Percentiles rank a stretch among this genome's conserved stretches.
Evolutionary conservation across 2,113 vertebrate genomes (phyloP).

Genomic region (Bungarus multicinctus): DNA sequence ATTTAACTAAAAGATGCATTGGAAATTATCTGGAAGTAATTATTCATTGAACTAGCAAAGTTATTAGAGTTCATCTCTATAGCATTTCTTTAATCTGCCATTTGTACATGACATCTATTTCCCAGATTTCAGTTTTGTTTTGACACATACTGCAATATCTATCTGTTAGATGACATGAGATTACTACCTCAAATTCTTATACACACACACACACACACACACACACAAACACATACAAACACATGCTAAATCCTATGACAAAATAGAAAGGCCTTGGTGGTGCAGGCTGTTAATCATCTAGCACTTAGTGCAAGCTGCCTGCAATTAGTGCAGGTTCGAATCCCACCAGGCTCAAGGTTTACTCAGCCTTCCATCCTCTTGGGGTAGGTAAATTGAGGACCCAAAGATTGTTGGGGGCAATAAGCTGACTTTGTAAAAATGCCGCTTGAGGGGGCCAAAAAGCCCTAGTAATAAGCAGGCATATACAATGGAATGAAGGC

Average conservation of each 20-base stretch:
- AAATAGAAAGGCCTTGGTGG: too few relatives aligned
- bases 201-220: neutral
- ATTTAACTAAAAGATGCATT: constrained; percentile 14
- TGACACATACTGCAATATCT: constrained; percentile 57
- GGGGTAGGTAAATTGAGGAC: too few relatives aligned
- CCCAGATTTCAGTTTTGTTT: constrained; percentile 58
- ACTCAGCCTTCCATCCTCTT: too few relatives aligned
- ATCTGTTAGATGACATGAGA: constrained; percentile 52
- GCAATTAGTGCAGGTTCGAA: too few relatives aligned
- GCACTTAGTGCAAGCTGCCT: too few relatives aligned
- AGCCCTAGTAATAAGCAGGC: too few relatives aligned
- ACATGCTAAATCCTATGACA: neutral
- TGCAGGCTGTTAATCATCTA: too few relatives aligned
- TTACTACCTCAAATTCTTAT: constrained; percentile 44
- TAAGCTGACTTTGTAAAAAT: too few relatives aligned
- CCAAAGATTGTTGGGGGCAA: too few relatives aligned
- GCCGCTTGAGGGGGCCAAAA: too few relatives aligned
- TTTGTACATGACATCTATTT: constrained; percentile 50
- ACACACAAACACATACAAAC: neutral
- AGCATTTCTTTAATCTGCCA: constrained; percentile 49
- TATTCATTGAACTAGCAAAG: constrained; percentile 44
- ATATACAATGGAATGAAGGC: too few relatives aligned
- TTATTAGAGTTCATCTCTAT: constrained; percentile 49
- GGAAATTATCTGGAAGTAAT: constrained; percentile 46
- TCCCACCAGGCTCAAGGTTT: too few relatives aligned